A percentile compares a stretch with the other conserved stretches of the same genome.
Conservation (phyloP, 2,888 invertebrate species). For the Lydus trimaculatus region DNA sequence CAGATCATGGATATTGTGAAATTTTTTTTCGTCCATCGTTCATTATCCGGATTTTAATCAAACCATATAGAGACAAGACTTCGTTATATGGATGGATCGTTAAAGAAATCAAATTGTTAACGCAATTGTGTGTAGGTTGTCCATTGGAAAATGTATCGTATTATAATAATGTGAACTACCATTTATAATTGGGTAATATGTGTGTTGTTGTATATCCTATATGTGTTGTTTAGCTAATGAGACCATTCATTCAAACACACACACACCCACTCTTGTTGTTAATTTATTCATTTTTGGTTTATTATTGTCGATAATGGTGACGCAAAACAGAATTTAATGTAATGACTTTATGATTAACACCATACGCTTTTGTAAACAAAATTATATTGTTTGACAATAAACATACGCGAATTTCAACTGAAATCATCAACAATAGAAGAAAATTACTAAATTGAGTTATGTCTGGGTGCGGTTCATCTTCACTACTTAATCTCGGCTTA, state of each 20-base stretch:
- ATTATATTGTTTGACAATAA: neutral
- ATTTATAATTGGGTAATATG: neutral
- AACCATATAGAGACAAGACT: neutral
- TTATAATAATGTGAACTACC: neutral
- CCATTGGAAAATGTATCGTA: neutral
- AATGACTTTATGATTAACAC: neutral
- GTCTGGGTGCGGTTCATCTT: too few species aligned
- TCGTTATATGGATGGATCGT: neutral
- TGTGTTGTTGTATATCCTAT: neutral
- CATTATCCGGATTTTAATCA: neutral
- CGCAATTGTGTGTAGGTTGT: neutral
- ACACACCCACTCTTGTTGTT: slow-evolving; percentile 22
- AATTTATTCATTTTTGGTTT: slow-evolving; percentile 14
- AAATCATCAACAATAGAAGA: neutral
- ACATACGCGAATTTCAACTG: neutral
- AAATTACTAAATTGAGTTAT: too few species aligned
- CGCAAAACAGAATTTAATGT: slow-evolving; percentile 7
- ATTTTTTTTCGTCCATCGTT: neutral
- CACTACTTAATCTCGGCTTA: too few species aligned
- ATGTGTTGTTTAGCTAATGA: slow-evolving; percentile 16
- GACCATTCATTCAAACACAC: slow-evolving; percentile 23
- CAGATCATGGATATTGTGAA: neutral
- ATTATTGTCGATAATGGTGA: slow-evolving; percentile 4
- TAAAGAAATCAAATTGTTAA: neutral
- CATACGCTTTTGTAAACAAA: neutral